Evolutionary conservation across 2,797 vertebrate species (phyloP).

Genomic region (Erithacus rubecula): DNA sequence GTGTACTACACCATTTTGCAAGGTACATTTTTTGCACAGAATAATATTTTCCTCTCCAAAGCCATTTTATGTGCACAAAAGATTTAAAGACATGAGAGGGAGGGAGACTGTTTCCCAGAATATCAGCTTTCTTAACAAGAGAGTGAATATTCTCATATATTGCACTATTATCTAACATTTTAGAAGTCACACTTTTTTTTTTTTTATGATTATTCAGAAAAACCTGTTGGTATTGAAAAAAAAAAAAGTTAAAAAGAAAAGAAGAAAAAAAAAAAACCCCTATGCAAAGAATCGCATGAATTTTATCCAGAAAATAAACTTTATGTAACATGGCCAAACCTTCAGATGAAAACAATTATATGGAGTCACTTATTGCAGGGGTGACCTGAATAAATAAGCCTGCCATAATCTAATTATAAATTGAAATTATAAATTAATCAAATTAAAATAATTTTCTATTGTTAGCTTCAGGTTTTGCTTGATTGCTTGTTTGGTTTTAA

Average conservation of each 20-base stretch:
- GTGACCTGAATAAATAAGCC: neutral
- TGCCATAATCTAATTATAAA: neutral
- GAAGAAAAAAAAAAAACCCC: fast-evolving
- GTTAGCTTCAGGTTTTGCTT: neutral
- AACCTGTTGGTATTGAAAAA: neutral
- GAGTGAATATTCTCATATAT: neutral
- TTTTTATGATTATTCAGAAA: neutral
- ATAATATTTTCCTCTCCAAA: neutral
- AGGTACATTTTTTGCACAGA: neutral
- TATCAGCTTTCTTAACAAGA: neutral
- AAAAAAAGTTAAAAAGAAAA: neutral
- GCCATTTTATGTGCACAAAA: neutral
- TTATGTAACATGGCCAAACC: neutral
- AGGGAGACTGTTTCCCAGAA: neutral
- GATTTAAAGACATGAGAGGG: neutral
- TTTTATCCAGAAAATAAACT: neutral
- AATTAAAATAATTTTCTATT: neutral
- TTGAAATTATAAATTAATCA: neutral
- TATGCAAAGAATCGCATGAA: neutral
- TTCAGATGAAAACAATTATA: neutral
- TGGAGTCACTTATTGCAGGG: neutral
- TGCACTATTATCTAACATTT: neutral
- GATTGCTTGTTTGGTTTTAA: neutral
- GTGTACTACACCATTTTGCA: neutral
- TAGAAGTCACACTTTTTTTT: neutral